Conservation (phyloP, 2,888 invertebrate genomes). For the Apantesis nais region DNA sequence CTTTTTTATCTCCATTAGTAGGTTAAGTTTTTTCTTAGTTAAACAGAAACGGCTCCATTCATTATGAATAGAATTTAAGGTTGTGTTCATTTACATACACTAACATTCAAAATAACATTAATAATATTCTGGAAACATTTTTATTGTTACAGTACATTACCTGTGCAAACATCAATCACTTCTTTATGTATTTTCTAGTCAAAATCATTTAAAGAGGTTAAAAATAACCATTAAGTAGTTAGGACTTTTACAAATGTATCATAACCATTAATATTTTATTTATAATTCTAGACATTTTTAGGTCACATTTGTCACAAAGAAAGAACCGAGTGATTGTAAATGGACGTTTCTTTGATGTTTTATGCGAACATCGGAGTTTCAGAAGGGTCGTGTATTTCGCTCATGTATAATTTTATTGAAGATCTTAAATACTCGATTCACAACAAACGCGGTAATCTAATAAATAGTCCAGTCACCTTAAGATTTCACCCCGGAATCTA, state of each 20-base stretch:
- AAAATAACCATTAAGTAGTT: background rate
- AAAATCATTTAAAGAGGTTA: background rate
- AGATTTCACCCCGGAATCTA: no score
- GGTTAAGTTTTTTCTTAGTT: constrained; percentile 42
- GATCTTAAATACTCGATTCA: background rate
- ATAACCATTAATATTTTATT: background rate
- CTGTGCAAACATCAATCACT: no score
- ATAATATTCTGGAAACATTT: background rate
- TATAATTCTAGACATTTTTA: background rate
- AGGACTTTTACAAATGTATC: background rate
- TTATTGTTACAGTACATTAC: background rate
- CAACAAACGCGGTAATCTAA: no score
- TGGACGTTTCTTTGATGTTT: background rate
- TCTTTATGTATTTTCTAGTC: background rate
- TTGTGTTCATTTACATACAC: constrained; percentile 42
- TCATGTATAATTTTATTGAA: background rate
- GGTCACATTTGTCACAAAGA: background rate
- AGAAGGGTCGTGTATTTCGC: background rate
- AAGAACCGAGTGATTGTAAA: background rate
- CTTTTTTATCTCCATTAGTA: constrained; percentile 41
- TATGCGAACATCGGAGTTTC: background rate
- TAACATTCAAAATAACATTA: no score
- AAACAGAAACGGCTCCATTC: constrained; percentile 34
- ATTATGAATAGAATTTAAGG: constrained; percentile 25
- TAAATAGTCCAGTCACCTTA: no score